Base-by-base conservation (phyloP, 2,797 vertebrate genomes). In the Scolopax rusticola region DNA sequence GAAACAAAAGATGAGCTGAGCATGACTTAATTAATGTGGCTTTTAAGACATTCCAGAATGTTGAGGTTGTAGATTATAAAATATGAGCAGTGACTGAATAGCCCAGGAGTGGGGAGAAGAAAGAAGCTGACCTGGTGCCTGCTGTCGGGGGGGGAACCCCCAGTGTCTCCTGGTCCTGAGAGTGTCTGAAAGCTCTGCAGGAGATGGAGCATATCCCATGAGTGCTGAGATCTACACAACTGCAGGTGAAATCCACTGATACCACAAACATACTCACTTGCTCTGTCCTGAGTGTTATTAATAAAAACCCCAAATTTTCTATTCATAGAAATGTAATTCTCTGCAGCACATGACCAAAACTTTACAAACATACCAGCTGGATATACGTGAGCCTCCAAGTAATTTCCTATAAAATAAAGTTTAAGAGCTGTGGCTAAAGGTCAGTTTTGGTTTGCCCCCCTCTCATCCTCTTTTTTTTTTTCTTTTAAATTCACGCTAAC, bases 111-210 rank as follows among this genome's bases (percentile, higher is more conserved):
- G 45, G 32, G 36, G 33, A 83, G 75, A 68, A 12, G 61, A 83
- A 27, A 92, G 84, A 43, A 54, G 48, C 21, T 32, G 40, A 56
- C 40, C 32, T 60, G 7, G 32, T 36, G 48, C 30, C 43, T 40
- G 40, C 60, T 11, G 1, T 18, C 24, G 47, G 20, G 53, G 61
- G 43, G 1, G 3, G 54, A 38, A 64, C 15, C 33, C 28, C 0
- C 0, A 2, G 2, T 23, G 21, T 67, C 33, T 60, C 40, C 38
- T 24, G 20, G 57, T 63, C 23, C 61, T 0, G 0, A 53, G 28
- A 4, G 7, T 63, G 28, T 60, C 19, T 11, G 48, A 45, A 64
- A 68, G 30, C 32, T 50, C 59, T 50, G 85, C 50, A 57, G 45
- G 25, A 30, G 28, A 36, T 11, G 43, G 73, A 13, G 12, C 12